Conservation (phyloP, 2,888 invertebrate species). For the Tenodera sinensis region DNA sequence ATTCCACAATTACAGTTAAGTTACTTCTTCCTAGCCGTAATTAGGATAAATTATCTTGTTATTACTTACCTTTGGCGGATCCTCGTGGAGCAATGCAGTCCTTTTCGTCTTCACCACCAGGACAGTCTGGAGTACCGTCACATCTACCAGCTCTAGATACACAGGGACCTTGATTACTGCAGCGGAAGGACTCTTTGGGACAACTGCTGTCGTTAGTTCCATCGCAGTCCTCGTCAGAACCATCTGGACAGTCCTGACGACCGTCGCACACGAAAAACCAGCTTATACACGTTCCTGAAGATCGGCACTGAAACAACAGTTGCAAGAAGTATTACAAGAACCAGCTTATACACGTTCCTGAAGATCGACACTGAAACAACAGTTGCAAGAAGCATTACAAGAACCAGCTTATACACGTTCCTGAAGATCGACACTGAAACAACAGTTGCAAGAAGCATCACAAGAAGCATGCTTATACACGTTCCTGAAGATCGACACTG, state of each 20-base stretch:
- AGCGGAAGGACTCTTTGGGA: slow-evolving; percentile 42
- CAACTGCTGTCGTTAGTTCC: slow-evolving; percentile 49
- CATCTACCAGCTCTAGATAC: slow-evolving; percentile 77
- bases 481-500: no score
- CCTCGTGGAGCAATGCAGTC: slow-evolving; percentile 34
- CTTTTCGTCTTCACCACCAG: slow-evolving; percentile 43
- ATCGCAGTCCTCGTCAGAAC: slow-evolving; percentile 68
- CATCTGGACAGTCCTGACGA: slow-evolving; percentile 77
- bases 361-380: no score
- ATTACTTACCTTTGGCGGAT: not conserved
- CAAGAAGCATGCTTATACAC: no score
- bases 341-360: no score
- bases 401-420: no score
- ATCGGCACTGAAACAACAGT: slow-evolving; percentile 63
- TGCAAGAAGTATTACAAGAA: no score
- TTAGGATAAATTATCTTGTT: no score
- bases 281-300: slow-evolving; percentile 81
- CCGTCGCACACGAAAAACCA: slow-evolving; percentile 93
- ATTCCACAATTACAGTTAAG: no score
- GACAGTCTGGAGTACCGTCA: slow-evolving; percentile 62
- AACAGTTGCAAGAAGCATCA: no score
- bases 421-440: no score
- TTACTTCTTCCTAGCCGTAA: no score
- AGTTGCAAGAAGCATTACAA: no score
- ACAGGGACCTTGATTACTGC: slow-evolving; percentile 57